These are phyloP conservation scores for Apogon talboti DNA, from an alignment of 2,797 vertebrate species.

Conservation along the genomic window DNA sequence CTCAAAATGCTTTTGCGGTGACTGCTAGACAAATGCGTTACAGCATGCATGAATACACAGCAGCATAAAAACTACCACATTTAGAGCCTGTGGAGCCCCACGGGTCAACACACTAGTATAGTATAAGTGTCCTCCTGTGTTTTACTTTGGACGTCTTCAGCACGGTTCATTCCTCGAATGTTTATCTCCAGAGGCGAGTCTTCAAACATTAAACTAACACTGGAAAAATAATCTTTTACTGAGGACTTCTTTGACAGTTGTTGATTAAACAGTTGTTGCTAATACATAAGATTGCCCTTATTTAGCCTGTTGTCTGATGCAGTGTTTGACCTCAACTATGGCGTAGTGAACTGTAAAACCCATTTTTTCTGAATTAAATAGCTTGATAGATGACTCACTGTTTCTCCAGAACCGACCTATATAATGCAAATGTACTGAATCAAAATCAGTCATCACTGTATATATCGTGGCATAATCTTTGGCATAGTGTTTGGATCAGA, in stretches of 20 bases:
- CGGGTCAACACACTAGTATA: too few relatives aligned
- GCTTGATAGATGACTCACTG: neutral
- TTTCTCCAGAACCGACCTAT: neutral
- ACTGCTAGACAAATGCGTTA: too few relatives aligned
- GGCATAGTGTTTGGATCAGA: neutral
- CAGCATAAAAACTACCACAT: too few relatives aligned
- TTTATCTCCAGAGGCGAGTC: constrained; percentile 90
- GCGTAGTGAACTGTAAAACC: neutral
- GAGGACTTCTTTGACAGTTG: constrained; percentile 13
- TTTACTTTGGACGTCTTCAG: constrained; percentile 73
- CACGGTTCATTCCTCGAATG: constrained; percentile 82
- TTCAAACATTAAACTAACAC: constrained; percentile 80
- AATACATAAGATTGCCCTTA: constrained; percentile 11
- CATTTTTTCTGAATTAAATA: neutral
- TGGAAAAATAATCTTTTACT: constrained; percentile 49
- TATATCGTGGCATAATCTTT: neutral
- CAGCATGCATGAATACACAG: too few relatives aligned
- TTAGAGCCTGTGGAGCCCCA: too few relatives aligned
- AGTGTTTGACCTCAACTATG: neutral
- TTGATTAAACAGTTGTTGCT: neutral
- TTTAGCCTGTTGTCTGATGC: constrained; percentile 7
- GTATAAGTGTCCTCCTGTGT: constrained; percentile 49
- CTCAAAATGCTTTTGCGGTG: too few relatives aligned
- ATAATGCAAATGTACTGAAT: neutral
- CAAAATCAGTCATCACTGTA: neutral